Evolutionary conservation across 2,888 invertebrate species (phyloP).

Genomic region (Lochmaea crataegi): DNA sequence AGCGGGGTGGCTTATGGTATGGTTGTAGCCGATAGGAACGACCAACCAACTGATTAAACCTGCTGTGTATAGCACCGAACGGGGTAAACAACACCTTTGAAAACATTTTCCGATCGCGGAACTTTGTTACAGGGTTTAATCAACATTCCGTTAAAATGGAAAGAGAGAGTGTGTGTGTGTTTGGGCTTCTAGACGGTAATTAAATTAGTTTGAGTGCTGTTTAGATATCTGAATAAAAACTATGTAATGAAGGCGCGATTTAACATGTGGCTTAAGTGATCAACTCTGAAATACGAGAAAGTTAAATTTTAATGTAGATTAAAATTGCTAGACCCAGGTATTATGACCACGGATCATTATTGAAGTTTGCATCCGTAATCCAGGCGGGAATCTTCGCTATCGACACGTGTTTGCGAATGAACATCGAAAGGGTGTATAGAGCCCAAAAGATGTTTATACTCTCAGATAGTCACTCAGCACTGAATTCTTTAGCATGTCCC

Average conservation of each 20-base stretch:
- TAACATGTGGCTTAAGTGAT: not conserved
- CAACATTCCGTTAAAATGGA: conserved; percentile 11
- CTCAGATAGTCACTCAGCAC: too few species aligned
- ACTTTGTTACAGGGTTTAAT: conserved; percentile 2
- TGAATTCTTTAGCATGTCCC: too few species aligned
- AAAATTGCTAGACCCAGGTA: too few species aligned
- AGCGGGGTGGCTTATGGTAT: conserved; percentile 10
- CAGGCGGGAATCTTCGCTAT: too few species aligned
- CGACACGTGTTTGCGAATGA: too few species aligned
- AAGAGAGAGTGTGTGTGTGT: not conserved
- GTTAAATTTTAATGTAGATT: too few species aligned
- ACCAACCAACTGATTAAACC: conserved; percentile 26
- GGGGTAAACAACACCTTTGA: conserved; percentile 29
- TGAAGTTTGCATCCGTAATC: too few species aligned
- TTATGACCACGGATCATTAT: too few species aligned
- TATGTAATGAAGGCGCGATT: not conserved
- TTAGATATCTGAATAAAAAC: not conserved
- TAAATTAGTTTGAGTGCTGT: conserved; percentile 4
- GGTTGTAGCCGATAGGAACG: conserved; percentile 21
- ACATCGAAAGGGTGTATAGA: too few species aligned
- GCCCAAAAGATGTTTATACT: too few species aligned
- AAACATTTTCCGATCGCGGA: conserved; percentile 24
- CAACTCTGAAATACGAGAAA: too few species aligned
- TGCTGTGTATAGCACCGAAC: conserved; percentile 18
- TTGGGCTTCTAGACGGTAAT: not conserved